Conservation (phyloP, 2,113 vertebrate genomes). For the Toxostoma redivivum region DNA sequence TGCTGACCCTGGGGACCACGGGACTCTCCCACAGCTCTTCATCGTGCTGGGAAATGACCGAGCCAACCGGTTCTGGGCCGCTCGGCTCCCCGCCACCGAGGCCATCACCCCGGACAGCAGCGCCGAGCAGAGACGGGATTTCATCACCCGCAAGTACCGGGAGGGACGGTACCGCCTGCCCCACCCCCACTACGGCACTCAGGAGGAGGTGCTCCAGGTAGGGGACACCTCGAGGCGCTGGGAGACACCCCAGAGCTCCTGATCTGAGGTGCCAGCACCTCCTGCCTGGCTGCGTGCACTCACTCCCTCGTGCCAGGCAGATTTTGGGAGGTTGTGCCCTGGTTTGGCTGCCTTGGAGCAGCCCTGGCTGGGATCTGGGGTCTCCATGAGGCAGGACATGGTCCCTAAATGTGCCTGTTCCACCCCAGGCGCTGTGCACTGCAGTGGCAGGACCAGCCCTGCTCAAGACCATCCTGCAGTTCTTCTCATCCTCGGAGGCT, state of each 20-base stretch:
- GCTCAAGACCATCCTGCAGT: conserved; percentile 87
- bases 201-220: conserved; percentile 92
- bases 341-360: background rate
- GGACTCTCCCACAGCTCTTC: conserved; percentile 80
- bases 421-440: conserved; percentile 79
- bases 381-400: fast-evolving
- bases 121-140: conserved; percentile 82
- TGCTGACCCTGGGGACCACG: background rate
- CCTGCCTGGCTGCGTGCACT: background rate
- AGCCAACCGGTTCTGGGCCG: conserved; percentile 92
- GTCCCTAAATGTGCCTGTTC: background rate
- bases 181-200: conserved; percentile 78
- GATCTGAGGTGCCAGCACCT: background rate
- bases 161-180: conserved; percentile 83
- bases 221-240: background rate
- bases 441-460: conserved; percentile 87
- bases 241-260: background rate
- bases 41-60: conserved; percentile 92
- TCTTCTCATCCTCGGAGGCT: conserved; percentile 82
- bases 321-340: background rate
- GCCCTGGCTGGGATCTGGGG: fast-evolving
- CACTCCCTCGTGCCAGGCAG: fast-evolving
- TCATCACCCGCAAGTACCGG: conserved; percentile 87
- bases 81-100: conserved; percentile 69
- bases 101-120: conserved; percentile 76